These are phyloP conservation scores for Drosophila prosaltans DNA, from an alignment of 1,140 invertebrate species.

Conservation along the genomic window DNA sequence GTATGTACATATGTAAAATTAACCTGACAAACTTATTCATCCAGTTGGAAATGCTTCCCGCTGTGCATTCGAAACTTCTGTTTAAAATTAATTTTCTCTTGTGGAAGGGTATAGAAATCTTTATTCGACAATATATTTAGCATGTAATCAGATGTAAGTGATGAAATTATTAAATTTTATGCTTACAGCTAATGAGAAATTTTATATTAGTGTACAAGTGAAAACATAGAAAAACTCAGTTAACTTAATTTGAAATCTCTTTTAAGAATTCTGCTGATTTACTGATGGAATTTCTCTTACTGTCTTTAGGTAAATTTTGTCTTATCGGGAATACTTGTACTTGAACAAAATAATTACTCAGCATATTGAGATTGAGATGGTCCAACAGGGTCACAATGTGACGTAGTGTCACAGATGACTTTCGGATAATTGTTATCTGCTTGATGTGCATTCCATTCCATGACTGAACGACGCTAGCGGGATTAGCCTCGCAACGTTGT, in stretches of 20 bases:
- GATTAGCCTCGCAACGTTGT: conserved; percentile 10
- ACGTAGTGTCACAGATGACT: conserved; percentile 2
- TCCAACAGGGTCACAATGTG: background rate
- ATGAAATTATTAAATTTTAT: too few species aligned
- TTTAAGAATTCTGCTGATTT: too few species aligned
- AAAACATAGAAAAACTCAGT: too few species aligned
- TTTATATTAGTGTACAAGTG: background rate
- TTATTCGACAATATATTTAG: background rate
- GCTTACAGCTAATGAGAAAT: too few species aligned
- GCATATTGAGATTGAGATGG: conserved; percentile 1
- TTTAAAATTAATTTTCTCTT: too few species aligned
- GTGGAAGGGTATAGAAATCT: too few species aligned
- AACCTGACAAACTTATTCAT: too few species aligned
- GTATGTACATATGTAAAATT: too few species aligned
- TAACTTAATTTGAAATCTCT: too few species aligned
- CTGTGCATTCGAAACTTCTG: too few species aligned
- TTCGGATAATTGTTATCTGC: conserved; percentile 15
- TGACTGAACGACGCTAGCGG: background rate
- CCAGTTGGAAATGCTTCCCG: too few species aligned
- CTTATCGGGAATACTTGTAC: background rate
- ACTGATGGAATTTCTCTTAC: background rate
- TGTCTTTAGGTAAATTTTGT: background rate
- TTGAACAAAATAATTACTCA: background rate
- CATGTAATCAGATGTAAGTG: background rate
- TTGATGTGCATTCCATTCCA: conserved; percentile 11